Evolutionary conservation across 2,797 vertebrate genomes (phyloP).

Genomic region (Aeoliscus strigatus): DNA sequence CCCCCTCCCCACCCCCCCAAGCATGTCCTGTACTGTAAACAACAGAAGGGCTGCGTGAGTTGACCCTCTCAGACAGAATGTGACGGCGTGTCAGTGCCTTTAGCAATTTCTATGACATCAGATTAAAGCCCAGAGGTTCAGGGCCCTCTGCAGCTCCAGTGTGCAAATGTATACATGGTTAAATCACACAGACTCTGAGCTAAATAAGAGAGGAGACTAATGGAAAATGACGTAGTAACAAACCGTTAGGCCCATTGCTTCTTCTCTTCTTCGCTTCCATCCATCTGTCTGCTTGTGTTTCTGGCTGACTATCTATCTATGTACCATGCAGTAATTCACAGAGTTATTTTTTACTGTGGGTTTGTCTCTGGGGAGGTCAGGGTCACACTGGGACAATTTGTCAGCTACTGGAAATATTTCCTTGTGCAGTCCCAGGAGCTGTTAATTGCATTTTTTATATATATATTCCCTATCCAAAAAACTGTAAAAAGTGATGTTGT

Average conservation of each 20-base stretch:
- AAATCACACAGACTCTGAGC: constrained; percentile 72
- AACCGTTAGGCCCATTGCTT: constrained; percentile 84
- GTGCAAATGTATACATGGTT: constrained; percentile 83
- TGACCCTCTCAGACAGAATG: constrained; percentile 68
- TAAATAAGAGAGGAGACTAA: constrained; percentile 79
- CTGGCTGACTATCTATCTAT: too few species aligned
- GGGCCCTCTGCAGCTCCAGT: constrained; percentile 68
- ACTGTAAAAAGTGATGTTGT: constrained; percentile 5
- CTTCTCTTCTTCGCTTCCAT: constrained; percentile 49
- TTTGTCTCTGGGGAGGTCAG: constrained; percentile 20
- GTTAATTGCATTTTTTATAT: constrained; percentile 2
- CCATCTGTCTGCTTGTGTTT: constrained; percentile 3
- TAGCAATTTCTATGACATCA: constrained; percentile 70
- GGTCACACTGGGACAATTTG: constrained; percentile 25
- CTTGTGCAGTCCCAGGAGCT: constrained; percentile 37
- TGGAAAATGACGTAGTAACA: constrained; percentile 97
- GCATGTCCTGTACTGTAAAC: constrained; percentile 63
- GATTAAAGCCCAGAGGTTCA: constrained; percentile 82
- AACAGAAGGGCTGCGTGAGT: constrained; percentile 59
- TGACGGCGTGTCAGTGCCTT: constrained; percentile 58
- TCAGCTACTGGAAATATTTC: constrained; percentile 49
- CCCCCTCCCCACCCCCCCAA: constrained; percentile 57
- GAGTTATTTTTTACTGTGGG: constrained; percentile 10
- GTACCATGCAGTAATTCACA: constrained; percentile 10
- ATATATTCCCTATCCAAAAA: constrained; percentile 6